Base-by-base conservation (phyloP, 2,888 invertebrate species). In the Hypena proboscidalis region DNA sequence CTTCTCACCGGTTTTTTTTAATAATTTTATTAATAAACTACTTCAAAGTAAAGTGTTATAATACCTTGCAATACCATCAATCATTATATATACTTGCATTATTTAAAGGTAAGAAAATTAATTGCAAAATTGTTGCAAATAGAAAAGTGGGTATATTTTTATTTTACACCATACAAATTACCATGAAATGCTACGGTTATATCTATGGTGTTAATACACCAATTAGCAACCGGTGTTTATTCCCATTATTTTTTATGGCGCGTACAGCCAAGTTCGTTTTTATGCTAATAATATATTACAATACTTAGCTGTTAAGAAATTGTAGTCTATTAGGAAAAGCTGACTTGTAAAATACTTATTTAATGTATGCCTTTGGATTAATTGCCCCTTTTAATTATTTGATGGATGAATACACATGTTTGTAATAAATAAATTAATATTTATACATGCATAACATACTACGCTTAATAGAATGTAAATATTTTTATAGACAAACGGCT, bases 141-240 rank as follows among this genome's bases (percentile, higher is more conserved):
- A 17, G 10, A 34, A 25, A 25, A 34, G 10, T 20, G 19, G 7
- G 8, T 20, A 23, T 10, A 34, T 17, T 34, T 34, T 23, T 10
- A 34, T 17, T 34, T 34, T 23, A 10, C 9, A 3, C 2, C 15
- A 1, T 9, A 15, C 7, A 22, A 22, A 22, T 22, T 25, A 23
- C 14, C 10, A 22, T 11, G 8, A n/a, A n/a, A n/a, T n/a, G n/a
- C n/a, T n/a, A 6, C 9, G 23, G 10, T 34, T n/a, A 10, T 2
- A 9, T 15, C n/a, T 20, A 23, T 8, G 22, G 33, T 15, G 23
- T 23, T 34, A 34, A 34, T 23, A 23, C 33, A 7, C 9, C 15
- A 17, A 15, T 33, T 9, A 22, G 3, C 10, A 7, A 23, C 14
- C 14, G n/a, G 23, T 23, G 6, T 4, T n/a, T n/a, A n/a, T n/a